These are phyloP conservation scores for Xylocampa areola DNA, from an alignment of 2,888 invertebrate species.

Conservation along the genomic window DNA sequence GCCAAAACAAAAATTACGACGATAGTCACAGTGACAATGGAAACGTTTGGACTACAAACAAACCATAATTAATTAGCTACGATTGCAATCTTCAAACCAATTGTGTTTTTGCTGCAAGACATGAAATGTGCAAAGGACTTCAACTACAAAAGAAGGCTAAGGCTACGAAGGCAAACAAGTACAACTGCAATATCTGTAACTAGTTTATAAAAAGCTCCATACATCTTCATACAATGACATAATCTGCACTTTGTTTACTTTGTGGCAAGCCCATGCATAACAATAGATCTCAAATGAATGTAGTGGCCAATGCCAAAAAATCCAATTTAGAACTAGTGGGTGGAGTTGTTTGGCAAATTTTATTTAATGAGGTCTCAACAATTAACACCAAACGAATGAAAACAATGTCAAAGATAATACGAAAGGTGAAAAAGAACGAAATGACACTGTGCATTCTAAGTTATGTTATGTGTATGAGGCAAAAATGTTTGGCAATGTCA, in stretches of 20 bases:
- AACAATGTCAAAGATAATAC: constrained; percentile 40
- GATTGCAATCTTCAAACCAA: constrained; percentile 39
- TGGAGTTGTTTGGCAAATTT: constrained; percentile 54
- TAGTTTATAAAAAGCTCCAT: constrained; percentile 38
- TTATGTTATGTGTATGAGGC: constrained; percentile 10
- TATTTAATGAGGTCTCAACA: constrained; percentile 42
- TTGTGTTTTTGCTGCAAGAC: constrained; percentile 39
- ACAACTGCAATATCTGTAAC: constrained; percentile 19
- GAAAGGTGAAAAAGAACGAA: constrained; percentile 38
- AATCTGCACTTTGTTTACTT: constrained; percentile 49
- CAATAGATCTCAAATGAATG: constrained; percentile 62
- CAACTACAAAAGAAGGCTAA: constrained; percentile 25
- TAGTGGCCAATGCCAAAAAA: constrained; percentile 64
- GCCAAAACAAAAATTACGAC: constrained; percentile 3
- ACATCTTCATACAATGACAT: constrained; percentile 32
- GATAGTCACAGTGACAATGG: constrained; percentile 18
- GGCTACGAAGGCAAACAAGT: constrained; percentile 36
- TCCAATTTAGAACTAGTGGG: constrained; percentile 60
- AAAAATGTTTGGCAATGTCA: constrained; percentile 28
- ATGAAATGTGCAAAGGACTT: constrained; percentile 34
- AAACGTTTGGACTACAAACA: constrained; percentile 7
- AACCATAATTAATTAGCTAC: constrained; percentile 28
- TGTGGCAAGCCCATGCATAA: constrained; percentile 50
- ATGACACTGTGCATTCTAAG: too few relatives aligned
- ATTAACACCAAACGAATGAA: constrained; percentile 34